These are phyloP conservation scores for Apodemia zela DNA, from an alignment of 2,888 invertebrate genomes.

Conservation along the genomic window DNA sequence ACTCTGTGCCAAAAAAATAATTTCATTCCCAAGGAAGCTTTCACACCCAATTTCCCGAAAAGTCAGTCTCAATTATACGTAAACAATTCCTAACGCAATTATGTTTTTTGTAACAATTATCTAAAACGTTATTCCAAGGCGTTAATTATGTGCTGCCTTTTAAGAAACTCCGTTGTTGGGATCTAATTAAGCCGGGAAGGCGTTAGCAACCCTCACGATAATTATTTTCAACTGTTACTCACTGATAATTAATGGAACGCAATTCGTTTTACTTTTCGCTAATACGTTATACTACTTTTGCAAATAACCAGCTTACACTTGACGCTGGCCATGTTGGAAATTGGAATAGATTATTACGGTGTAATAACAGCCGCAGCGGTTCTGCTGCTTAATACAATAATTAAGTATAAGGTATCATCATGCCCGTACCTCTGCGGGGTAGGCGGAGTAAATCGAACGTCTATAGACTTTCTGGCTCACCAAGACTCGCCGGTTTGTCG, in stretches of 20 bases:
- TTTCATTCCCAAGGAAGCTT: slow-evolving; percentile 1
- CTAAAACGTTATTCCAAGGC: slow-evolving; percentile 15
- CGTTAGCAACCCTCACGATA: background rate
- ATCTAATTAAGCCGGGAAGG: slow-evolving; percentile 9
- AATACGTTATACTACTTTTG: slow-evolving; percentile 3
- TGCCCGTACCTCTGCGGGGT: too few relatives aligned
- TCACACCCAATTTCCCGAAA: slow-evolving; percentile 1
- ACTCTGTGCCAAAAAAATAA: background rate
- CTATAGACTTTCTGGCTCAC: too few relatives aligned
- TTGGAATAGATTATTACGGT: too few relatives aligned
- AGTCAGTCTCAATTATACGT: slow-evolving; percentile 7
- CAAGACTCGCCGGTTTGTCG: too few relatives aligned
- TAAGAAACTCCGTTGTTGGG: slow-evolving; percentile 15
- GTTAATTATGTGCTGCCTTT: slow-evolving; percentile 15
- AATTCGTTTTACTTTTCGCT: slow-evolving; percentile 8
- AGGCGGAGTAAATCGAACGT: too few relatives aligned
- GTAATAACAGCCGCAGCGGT: too few relatives aligned
- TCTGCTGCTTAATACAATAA: too few relatives aligned
- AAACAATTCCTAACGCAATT: slow-evolving; percentile 14
- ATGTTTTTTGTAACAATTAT: slow-evolving; percentile 14
- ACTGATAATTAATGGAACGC: slow-evolving; percentile 10
- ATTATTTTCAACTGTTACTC: slow-evolving; percentile 14
- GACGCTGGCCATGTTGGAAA: too few relatives aligned
- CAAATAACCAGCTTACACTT: slow-evolving; percentile 1
- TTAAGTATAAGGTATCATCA: too few relatives aligned